These are phyloP conservation scores for Drosophila mayaguana DNA, from an alignment of 2,888 invertebrate species.

Conservation along the genomic window DNA sequence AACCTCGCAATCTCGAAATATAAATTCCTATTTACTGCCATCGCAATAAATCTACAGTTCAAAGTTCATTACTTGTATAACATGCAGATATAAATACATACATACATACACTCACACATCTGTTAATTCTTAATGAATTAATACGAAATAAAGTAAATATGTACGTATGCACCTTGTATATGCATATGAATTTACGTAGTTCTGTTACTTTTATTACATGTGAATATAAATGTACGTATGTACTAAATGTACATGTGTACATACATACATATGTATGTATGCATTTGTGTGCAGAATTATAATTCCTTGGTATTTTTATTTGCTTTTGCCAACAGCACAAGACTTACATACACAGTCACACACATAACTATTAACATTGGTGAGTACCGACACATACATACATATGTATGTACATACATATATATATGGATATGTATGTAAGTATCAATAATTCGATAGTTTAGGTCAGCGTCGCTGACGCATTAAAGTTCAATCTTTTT, in stretches of 20 bases:
- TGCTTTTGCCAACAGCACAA: not conserved
- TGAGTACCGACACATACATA: too few species aligned
- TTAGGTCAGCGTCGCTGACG: slow-evolving; percentile 3
- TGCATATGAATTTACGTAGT: not conserved
- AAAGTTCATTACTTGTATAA: slow-evolving; percentile 4
- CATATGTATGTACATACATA: not conserved
- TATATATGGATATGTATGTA: not conserved
- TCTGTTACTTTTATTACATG: not conserved
- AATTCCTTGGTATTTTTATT: not conserved
- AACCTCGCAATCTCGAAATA: not conserved
- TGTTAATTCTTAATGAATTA: slow-evolving; percentile 2
- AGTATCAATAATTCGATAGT: slow-evolving; percentile 19
- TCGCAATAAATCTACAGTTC: not conserved
- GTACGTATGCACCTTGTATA: not conserved
- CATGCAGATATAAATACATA: not conserved
- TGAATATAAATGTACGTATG: not conserved
- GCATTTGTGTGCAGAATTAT: not conserved
- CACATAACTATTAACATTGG: not conserved
- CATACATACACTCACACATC: not conserved
- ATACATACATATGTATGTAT: too few species aligned
- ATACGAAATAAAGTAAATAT: not conserved
- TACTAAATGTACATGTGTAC: not conserved
- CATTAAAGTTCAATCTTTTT: slow-evolving; percentile 36
- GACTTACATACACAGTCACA: not conserved
- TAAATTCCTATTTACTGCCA: not conserved